These are phyloP conservation scores for Cebus imitator DNA, from an alignment of 2,113 vertebrate species.

Conservation along the genomic window DNA sequence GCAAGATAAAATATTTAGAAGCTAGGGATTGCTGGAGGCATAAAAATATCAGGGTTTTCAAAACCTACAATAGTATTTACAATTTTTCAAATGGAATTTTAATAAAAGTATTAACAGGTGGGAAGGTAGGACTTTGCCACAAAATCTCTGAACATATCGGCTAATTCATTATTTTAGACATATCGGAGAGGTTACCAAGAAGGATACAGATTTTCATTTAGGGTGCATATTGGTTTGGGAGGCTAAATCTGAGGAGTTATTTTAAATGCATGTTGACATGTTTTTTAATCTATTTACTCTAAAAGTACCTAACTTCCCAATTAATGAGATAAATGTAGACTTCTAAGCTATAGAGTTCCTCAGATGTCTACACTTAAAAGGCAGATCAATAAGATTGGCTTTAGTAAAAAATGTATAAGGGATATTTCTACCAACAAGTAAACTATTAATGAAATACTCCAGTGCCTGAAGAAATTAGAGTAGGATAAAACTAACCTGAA, in stretches of 20 bases:
- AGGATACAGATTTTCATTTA: neutral
- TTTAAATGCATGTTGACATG: neutral
- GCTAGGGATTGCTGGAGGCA: conserved; percentile 46
- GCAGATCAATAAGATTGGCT: neutral
- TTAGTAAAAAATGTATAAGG: conserved; percentile 35
- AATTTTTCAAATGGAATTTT: conserved; percentile 54
- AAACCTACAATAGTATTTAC: conserved; percentile 70
- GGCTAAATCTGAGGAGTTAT: neutral
- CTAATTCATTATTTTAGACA: neutral
- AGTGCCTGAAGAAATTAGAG: neutral
- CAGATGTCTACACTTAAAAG: conserved; percentile 36
- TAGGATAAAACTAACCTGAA: neutral
- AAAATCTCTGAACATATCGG: neutral
- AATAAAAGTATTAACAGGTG: conserved; percentile 4
- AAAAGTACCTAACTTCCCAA: neutral
- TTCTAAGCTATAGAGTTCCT: neutral
- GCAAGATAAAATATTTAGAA: conserved; percentile 63
- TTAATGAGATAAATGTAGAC: neutral
- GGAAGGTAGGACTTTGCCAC: neutral
- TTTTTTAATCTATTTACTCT: neutral
- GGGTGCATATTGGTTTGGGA: neutral
- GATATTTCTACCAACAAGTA: neutral
- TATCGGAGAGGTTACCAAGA: neutral
- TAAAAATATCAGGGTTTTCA: conserved; percentile 56
- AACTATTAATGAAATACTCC: neutral